Percentiles rank a stretch among this genome's conserved stretches.
These are phyloP conservation scores for Listronotus bonariensis DNA, from an alignment of 1,140 invertebrate species.

Conservation along the genomic window DNA sequence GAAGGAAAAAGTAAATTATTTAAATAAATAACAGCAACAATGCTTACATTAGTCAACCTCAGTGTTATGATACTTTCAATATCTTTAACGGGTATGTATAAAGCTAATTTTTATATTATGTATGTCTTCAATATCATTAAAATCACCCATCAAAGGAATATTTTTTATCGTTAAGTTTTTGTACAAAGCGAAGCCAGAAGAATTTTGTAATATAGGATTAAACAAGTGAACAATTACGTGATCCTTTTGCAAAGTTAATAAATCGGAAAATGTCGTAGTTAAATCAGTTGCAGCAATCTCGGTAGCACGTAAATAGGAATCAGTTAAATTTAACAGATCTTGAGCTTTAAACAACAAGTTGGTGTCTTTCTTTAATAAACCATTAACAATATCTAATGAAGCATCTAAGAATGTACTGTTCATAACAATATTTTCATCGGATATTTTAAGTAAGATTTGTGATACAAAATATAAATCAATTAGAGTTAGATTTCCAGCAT, in stretches of 20 bases:
- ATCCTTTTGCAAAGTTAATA: constrained; percentile 30
- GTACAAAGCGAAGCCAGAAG: constrained; percentile 63
- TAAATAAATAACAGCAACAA: constrained; percentile 60
- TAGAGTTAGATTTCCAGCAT: constrained; percentile 18
- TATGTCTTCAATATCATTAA: constrained; percentile 54
- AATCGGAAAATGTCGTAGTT: constrained; percentile 22
- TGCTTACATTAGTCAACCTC: constrained; percentile 26
- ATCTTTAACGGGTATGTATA: constrained; percentile 57
- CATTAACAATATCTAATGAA: constrained; percentile 27
- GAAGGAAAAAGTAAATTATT: constrained; percentile 62
- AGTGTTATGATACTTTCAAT: constrained; percentile 17
- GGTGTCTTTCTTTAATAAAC: constrained; percentile 21
- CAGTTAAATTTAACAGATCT: constrained; percentile 33
- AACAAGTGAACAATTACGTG: constrained; percentile 59
- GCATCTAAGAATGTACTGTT: constrained; percentile 8
- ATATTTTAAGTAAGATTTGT: constrained; percentile 26
- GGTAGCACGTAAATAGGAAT: constrained; percentile 28
- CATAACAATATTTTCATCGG: not conserved
- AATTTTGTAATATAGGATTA: constrained; percentile 59
- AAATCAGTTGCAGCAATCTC: constrained; percentile 24
- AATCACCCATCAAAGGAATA: constrained; percentile 56
- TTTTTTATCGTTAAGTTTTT: constrained; percentile 49
- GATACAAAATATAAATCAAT: constrained; percentile 36
- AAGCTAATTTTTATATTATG: constrained; percentile 60
- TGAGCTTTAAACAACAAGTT: constrained; percentile 32